Evolutionary conservation across 1,140 invertebrate genomes (phyloP), one percentile per base, ranked within the genome.

Genomic region (Zaprionus camerounensis): DNA sequence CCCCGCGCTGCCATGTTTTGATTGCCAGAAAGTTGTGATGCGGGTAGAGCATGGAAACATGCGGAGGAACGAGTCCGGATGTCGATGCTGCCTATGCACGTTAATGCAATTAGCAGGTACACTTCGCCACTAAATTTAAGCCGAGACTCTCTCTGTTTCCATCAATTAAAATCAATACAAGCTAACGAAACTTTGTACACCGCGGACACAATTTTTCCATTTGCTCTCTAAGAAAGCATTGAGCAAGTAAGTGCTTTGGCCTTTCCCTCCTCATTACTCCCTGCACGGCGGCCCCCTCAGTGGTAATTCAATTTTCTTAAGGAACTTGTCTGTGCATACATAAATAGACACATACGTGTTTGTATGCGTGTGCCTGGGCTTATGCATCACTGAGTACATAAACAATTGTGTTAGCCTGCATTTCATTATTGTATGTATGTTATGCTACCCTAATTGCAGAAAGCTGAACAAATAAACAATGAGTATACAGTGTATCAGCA

Each of bases 1-100:
- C 95, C 7, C 95, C 95, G 0, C 92, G 95, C 72, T 95, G 95
- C 92, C 93, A 94, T 78, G 94, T 94, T 26, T 87, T 95, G 62
- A 82, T 95, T 83, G 88, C 91, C 51, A 67, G 91, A 75, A 91
- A 92, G 66, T 82, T 91, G 63, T 74, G 56, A 81, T 81, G 74
- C 63, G 70, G 78, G 65, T 46, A 53, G 31, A 17, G 6, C 51
- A 13, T 11, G 49, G 24, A 15, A 49, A 26, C 3, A 17, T 15
- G 31, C 22, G 12, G 15, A 1, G 11, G 15, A 31, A 12, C 31
- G 44, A n/a, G 15, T 34, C 46, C 15, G 36, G 31, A 59, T 68
- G 44, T 24, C 24, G 49, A 53, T 73, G 44, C 24, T 59, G 62
- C 44, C 72, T 64, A 41, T 71, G 58, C 61, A 34, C 12, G 31